These are phyloP conservation scores for Dinomys branickii DNA, from an alignment of 2,113 vertebrate genomes.

Conservation along the genomic window DNA sequence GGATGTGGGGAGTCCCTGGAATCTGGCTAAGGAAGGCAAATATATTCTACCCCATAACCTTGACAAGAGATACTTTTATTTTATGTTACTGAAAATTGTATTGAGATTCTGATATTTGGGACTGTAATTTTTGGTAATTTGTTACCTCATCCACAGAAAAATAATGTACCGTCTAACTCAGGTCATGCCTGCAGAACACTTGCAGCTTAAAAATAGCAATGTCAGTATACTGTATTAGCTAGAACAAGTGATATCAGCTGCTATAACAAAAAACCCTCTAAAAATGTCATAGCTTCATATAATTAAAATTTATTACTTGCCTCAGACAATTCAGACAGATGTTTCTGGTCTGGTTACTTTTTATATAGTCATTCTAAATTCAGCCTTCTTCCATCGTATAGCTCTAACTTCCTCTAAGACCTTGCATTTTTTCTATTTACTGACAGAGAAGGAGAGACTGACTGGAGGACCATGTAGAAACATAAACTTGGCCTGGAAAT, in stretches of 20 bases:
- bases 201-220: not conserved
- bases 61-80: not conserved
- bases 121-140: not conserved
- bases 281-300: constrained; percentile 9
- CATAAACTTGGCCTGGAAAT: not conserved
- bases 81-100: not conserved
- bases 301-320: constrained; percentile 15
- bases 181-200: not conserved
- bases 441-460: not conserved
- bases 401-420: not conserved
- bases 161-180: not conserved
- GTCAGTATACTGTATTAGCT: not conserved
- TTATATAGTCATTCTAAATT: not conserved
- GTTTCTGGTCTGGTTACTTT: not conserved
- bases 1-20: not conserved
- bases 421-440: not conserved
- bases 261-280: not conserved
- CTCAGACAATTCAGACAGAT: not conserved
- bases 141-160: not conserved
- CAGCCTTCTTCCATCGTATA: not conserved
- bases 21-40: not conserved
- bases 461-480: not conserved
- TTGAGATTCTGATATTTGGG: not conserved
- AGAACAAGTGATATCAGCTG: not conserved
- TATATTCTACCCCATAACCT: not conserved